Base-by-base conservation (phyloP, 2,888 invertebrate genomes). In the Ophioninae sp. region DNA sequence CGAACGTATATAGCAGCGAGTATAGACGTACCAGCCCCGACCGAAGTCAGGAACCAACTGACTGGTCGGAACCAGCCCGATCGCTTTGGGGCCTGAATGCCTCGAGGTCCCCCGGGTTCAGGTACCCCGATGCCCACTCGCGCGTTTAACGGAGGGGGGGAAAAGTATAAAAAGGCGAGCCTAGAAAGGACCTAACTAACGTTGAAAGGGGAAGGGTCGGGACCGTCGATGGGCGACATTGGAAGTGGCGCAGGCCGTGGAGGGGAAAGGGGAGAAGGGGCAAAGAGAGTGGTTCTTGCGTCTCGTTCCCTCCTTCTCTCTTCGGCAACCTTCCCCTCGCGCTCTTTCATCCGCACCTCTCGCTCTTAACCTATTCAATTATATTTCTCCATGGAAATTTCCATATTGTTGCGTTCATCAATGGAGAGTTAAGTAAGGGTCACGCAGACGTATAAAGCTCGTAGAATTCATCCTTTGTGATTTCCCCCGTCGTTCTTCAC, bases 381-480 rank as follows among this genome's bases (percentile, higher is more conserved):
- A 92, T 92, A 91, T 91, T 91, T 90, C 91, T 90, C 89, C 91
- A 88, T 89, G 90, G 92, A 93, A 92, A 93, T 93, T 91, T 92
- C 91, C 91, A 92, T 92, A 93, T 93, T 93, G 92, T 92, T 93
- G 90, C 91, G 90, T 91, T 92, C 91, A 91, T 92, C 93, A 93
- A 93, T 92, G 91, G 91, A 86, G 89, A 90, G 90, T 90, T 91
- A 92, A 92, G 91, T 89, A 90, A 92, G 92, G 92, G 91, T 92
- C 92, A 89, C 91, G 88, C 89, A 89, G 89, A 88, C 85, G 89
- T 87, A 90, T 90, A 91, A 91, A 90, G 87, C 90, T 88, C 87
- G 85, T 87, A 87, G 89, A 91, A 91, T 90, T 90, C 88, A 87
- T 85, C 84, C 88, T 83, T 81, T 80, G 68, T 81, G 65, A 51